A percentile compares a stretch with the other conserved stretches of the same genome.
Conservation (phyloP, 2,797 vertebrate genomes). For the Cirrhinus molitorella region DNA sequence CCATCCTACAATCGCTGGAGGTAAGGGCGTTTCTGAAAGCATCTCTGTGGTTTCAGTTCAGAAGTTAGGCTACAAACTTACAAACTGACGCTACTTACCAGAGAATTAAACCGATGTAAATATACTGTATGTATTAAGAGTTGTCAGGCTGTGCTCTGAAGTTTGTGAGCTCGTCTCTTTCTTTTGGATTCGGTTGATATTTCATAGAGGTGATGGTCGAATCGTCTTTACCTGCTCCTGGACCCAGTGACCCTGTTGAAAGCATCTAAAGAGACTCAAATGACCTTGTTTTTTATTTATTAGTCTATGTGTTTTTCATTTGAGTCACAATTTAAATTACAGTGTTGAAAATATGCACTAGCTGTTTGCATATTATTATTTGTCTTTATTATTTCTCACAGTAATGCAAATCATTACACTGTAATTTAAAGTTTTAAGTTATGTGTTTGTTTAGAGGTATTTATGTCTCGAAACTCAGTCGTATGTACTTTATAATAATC, state of each 20-base stretch:
- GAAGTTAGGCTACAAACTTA: constrained; percentile 20
- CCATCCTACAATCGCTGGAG: constrained; percentile 58
- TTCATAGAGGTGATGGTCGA: background rate
- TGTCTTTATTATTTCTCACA: background rate
- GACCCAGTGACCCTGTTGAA: background rate
- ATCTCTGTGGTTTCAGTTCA: constrained; percentile 21
- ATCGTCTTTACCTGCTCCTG: constrained; percentile 6
- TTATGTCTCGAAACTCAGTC: no score
- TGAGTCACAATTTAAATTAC: background rate
- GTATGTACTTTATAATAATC: no score
- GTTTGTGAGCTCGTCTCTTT: constrained; percentile 3
- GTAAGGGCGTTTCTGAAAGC: constrained; percentile 68
- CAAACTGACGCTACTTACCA: background rate
- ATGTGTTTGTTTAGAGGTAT: background rate
- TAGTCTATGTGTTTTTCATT: background rate
- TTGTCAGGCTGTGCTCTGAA: background rate
- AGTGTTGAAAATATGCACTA: no score
- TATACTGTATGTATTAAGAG: background rate
- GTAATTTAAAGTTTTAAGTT: background rate
- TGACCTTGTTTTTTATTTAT: background rate
- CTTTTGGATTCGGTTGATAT: background rate
- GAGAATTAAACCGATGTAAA: background rate
- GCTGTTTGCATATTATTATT: background rate
- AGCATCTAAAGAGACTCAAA: background rate
- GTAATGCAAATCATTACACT: background rate